phyloP scores from a whole-genome alignment of 2,113 vertebrate species.

The Garra rufa region DNA sequence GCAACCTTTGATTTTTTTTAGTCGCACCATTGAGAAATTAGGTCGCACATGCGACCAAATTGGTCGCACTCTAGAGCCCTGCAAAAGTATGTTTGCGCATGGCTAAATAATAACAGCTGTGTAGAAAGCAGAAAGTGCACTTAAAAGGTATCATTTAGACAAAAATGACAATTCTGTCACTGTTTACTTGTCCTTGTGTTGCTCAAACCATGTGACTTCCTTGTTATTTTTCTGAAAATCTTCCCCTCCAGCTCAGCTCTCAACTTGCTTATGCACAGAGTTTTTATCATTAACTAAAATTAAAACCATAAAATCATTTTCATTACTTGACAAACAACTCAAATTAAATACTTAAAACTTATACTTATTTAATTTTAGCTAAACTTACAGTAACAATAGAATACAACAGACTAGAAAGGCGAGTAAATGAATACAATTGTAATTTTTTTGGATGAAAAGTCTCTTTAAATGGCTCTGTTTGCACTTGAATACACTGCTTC shows the following conservation, averaged over 20 bases:
- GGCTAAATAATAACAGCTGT: neutral
- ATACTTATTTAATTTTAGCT: too few relatives aligned
- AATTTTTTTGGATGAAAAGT: neutral
- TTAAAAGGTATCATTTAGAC: neutral
- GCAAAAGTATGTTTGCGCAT: neutral
- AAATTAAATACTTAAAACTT: too few relatives aligned
- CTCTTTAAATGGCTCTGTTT: neutral
- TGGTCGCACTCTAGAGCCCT: too few relatives aligned
- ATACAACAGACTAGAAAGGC: neutral
- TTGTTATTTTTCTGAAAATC: neutral
- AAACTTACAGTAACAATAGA: too few relatives aligned
- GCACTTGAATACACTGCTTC: conserved; percentile 6
- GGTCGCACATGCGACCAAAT: too few relatives aligned
- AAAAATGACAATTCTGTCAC: neutral
- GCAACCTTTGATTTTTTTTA: too few relatives aligned
- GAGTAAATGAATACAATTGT: neutral
- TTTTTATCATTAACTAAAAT: neutral
- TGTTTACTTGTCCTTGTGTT: neutral
- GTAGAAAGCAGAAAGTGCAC: neutral
- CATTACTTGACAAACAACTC: too few relatives aligned
- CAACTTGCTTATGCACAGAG: neutral
- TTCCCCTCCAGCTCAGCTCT: neutral
- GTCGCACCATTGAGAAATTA: too few relatives aligned
- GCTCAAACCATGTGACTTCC: neutral
- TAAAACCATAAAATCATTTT: too few relatives aligned